phyloP scores from a whole-genome alignment of 2,797 vertebrate species.

The Lagodon rhomboides region DNA sequence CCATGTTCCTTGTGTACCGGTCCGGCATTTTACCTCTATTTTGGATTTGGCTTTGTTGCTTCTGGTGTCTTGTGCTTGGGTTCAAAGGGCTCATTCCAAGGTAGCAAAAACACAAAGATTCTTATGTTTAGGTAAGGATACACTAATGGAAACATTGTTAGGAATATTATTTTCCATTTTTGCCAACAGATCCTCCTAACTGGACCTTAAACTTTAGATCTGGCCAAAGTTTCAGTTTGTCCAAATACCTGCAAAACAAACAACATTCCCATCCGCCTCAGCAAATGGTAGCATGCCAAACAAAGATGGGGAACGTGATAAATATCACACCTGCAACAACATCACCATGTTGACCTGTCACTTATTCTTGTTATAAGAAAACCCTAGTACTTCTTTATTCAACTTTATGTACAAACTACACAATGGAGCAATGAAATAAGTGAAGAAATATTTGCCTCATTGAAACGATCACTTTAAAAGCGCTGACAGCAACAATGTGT shows the following conservation, averaged over 20 bases:
- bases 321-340: not conserved
- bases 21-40: too few species aligned
- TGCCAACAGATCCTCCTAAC: too few species aligned
- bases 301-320: not conserved
- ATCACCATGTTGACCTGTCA: not conserved
- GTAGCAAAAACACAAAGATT: too few species aligned
- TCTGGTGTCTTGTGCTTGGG: too few species aligned
- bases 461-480: not conserved
- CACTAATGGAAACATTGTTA: too few species aligned
- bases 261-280: not conserved
- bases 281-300: not conserved
- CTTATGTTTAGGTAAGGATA: too few species aligned
- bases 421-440: not conserved
- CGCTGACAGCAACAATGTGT: conserved; percentile 8
- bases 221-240: not conserved
- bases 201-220: too few species aligned
- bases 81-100: too few species aligned
- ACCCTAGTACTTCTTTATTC: not conserved
- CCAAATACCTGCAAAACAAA: not conserved
- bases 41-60: too few species aligned
- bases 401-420: not conserved
- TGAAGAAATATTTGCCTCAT: conserved; percentile 1
- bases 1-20: too few species aligned
- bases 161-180: too few species aligned
- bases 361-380: not conserved